These are phyloP conservation scores for Scarus forsteni DNA, from an alignment of 2,797 vertebrate species.

Conservation along the genomic window DNA sequence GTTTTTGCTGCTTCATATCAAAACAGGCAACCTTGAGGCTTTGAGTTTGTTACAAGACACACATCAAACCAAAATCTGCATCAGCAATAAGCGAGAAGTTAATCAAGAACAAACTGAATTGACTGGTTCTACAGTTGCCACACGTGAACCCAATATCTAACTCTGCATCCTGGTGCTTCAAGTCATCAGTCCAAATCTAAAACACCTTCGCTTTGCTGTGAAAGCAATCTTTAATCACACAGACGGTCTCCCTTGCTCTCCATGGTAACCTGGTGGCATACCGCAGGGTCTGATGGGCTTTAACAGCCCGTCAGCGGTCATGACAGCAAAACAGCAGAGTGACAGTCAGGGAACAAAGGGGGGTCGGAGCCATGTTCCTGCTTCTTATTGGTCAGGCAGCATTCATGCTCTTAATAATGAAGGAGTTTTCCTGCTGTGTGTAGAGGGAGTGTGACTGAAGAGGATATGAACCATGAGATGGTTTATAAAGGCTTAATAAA, in stretches of 20 bases:
- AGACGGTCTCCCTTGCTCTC: constrained; percentile 75
- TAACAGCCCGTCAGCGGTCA: constrained; percentile 64
- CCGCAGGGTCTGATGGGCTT: constrained; percentile 60
- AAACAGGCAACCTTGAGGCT: no score
- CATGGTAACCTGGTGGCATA: constrained; percentile 81
- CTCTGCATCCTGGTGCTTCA: background rate
- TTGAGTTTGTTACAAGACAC: no score
- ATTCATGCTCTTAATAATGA: background rate
- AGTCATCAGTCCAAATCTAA: constrained; percentile 27
- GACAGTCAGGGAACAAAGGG: constrained; percentile 28
- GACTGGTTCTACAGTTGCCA: no score
- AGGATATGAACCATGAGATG: background rate
- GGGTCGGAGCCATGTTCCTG: constrained; percentile 6
- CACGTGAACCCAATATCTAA: no score
- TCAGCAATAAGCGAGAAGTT: no score
- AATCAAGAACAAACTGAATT: no score
- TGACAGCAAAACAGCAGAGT: constrained; percentile 47
- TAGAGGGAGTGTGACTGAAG: background rate
- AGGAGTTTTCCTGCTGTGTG: background rate
- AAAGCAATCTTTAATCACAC: constrained; percentile 44
- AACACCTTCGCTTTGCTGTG: constrained; percentile 24
- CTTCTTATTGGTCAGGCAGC: background rate
- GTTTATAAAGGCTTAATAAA: no score
- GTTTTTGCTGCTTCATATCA: no score
- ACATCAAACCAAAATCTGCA: no score